A percentile compares a stretch with the other conserved stretches of the same genome.
Conservation (phyloP, 2,888 invertebrate genomes). For the Drosophila fungiperda region DNA sequence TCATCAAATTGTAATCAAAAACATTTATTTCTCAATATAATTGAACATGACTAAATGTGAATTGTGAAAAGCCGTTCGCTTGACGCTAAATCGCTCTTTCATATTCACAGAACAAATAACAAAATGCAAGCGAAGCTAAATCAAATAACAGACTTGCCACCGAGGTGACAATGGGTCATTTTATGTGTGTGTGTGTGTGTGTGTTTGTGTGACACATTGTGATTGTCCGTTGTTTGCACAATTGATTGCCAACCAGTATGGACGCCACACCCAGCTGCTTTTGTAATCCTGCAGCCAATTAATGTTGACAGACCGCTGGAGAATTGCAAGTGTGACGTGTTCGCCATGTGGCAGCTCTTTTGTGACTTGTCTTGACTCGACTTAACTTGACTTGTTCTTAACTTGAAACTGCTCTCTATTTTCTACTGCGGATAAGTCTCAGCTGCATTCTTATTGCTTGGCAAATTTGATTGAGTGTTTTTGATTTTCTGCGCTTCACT, state of each 20-base stretch:
- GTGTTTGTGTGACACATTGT: conserved; percentile 17
- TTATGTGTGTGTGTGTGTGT: conserved; percentile 10
- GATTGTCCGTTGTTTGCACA: conserved; percentile 64
- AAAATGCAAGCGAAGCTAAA: conserved; percentile 39
- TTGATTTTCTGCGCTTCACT: conserved; percentile 13
- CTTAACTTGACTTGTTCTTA: background rate
- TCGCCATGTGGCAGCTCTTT: conserved; percentile 9
- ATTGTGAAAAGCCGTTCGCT: conserved; percentile 26
- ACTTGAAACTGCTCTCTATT: conserved; percentile 16
- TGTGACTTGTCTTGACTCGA: conserved; percentile 14
- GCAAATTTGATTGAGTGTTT: conserved; percentile 31
- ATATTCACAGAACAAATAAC: conserved; percentile 37
- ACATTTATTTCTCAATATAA: conserved; percentile 55
- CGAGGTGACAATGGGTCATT: conserved; percentile 10
- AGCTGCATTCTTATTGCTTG: conserved; percentile 39
- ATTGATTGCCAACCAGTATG: conserved; percentile 63
- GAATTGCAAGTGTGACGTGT: conserved; percentile 49
- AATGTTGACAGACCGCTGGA: conserved; percentile 53
- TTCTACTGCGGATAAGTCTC: conserved; percentile 36
- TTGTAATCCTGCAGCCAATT: conserved; percentile 71
- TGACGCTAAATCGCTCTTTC: conserved; percentile 59
- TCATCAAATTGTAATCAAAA: conserved; percentile 45
- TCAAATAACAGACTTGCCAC: conserved; percentile 39
- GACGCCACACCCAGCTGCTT: conserved; percentile 36
- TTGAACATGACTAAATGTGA: conserved; percentile 47